These are phyloP conservation scores for Pangasius sanitwongsei DNA, from an alignment of 2,797 vertebrate genomes.

Conservation along the genomic window DNA sequence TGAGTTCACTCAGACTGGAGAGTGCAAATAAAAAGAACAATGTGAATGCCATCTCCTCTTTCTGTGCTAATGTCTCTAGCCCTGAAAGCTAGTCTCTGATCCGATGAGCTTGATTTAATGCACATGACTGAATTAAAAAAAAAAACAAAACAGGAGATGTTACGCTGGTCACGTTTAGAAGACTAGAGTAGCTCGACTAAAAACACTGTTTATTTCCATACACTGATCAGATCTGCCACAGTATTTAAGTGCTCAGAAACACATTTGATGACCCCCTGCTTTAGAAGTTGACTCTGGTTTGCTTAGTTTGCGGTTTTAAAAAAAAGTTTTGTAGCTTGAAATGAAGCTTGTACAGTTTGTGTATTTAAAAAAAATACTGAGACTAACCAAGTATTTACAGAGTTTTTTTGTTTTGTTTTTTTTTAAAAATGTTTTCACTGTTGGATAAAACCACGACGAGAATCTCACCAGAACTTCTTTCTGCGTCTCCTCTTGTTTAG, in stretches of 20 bases:
- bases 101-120: no score
- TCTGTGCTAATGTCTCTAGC: neutral
- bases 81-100: neutral
- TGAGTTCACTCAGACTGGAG: neutral
- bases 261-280: neutral
- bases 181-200: neutral
- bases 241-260: neutral
- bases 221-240: neutral
- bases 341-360: neutral
- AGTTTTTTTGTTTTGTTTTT: no score
- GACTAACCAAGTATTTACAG: no score
- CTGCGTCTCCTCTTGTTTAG: slow-evolving; percentile 65
- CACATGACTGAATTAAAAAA: neutral
- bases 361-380: neutral
- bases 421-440: neutral
- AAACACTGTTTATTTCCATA: neutral
- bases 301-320: neutral
- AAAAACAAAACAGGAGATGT: neutral
- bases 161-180: neutral
- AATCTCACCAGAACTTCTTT: slow-evolving; percentile 77
- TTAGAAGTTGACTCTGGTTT: neutral
- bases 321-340: neutral
- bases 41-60: no score
- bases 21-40: neutral
- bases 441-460: neutral